Conservation (phyloP, 2,113 vertebrate species). For the Oriolus oriolus region DNA sequence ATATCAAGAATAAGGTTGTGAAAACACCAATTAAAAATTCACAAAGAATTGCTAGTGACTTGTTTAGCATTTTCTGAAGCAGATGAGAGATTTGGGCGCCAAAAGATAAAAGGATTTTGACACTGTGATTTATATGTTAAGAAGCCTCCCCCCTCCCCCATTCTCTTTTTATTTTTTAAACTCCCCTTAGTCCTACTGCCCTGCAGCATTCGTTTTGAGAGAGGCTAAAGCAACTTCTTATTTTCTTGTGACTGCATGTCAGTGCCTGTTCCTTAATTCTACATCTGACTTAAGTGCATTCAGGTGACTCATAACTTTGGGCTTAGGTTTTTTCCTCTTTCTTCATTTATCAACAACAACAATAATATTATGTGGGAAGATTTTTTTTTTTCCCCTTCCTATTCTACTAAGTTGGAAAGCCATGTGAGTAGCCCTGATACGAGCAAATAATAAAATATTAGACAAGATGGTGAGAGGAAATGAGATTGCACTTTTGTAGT, state of each 20-base stretch:
- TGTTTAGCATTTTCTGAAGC: conserved; percentile 36
- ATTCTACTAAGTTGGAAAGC: not conserved
- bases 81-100: conserved; percentile 61
- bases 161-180: conserved; percentile 41
- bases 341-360: conserved; percentile 26
- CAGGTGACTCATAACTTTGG: conserved; percentile 2
- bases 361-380: not conserved
- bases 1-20: conserved; percentile 52
- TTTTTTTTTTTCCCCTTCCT: not conserved
- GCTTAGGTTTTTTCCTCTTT: not conserved
- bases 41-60: conserved; percentile 58
- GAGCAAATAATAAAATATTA: not conserved
- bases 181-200: conserved; percentile 46
- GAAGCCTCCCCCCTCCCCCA: conserved; percentile 24
- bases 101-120: conserved; percentile 69
- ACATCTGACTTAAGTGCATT: not conserved
- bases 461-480: not conserved
- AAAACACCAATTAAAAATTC: conserved; percentile 66
- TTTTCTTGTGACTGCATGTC: not conserved
- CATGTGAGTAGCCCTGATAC: not conserved
- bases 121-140: conserved; percentile 61
- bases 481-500: not conserved
- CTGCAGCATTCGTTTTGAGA: conserved; percentile 40
- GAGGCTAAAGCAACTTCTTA: conserved; percentile 28
- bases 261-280: conserved; percentile 13